A percentile compares a stretch with the other conserved stretches of the same genome.
Evolutionary conservation across 2,797 vertebrate species (phyloP).

Genomic region (Fringilla coelebs): DNA sequence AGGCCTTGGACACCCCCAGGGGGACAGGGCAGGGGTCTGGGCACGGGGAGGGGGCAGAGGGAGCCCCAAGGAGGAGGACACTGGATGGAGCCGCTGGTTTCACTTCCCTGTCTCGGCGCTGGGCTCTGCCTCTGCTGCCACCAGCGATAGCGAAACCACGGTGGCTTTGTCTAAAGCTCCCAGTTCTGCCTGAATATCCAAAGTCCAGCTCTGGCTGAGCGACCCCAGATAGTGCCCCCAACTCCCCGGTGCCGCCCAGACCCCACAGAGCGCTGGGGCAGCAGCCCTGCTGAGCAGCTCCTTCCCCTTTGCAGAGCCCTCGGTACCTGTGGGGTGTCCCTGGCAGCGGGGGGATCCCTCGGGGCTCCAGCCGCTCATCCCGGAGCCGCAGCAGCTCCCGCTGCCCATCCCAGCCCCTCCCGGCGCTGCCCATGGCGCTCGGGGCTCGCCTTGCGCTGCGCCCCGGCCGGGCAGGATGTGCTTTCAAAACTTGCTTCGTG

Average conservation of each 20-base stretch:
- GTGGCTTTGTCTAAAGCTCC: fast-evolving
- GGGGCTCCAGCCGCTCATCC: background rate
- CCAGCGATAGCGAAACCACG: background rate
- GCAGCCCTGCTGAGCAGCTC: background rate
- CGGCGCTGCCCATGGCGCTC: fast-evolving
- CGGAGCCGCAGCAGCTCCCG: fast-evolving
- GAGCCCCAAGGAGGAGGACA: fast-evolving
- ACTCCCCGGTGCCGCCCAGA: fast-evolving
- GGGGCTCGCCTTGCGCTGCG: background rate
- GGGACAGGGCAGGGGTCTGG: background rate
- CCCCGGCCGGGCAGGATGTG: background rate
- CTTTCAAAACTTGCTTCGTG: background rate
- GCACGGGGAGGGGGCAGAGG: fast-evolving
- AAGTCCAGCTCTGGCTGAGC: background rate
- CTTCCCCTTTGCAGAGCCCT: background rate
- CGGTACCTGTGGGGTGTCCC: constrained; percentile 7
- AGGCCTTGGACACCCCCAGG: background rate
- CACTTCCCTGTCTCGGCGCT: background rate
- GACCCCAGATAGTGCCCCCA: background rate
- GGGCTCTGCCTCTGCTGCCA: background rate
- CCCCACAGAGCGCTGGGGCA: background rate
- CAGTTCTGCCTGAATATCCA: background rate
- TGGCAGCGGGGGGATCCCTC: fast-evolving
- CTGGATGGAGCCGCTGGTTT: background rate
- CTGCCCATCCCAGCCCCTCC: background rate